Evolutionary conservation across 2,797 vertebrate species (phyloP), one percentile per base, ranked within the genome.

Genomic region (Macrochelys suwanniensis): DNA sequence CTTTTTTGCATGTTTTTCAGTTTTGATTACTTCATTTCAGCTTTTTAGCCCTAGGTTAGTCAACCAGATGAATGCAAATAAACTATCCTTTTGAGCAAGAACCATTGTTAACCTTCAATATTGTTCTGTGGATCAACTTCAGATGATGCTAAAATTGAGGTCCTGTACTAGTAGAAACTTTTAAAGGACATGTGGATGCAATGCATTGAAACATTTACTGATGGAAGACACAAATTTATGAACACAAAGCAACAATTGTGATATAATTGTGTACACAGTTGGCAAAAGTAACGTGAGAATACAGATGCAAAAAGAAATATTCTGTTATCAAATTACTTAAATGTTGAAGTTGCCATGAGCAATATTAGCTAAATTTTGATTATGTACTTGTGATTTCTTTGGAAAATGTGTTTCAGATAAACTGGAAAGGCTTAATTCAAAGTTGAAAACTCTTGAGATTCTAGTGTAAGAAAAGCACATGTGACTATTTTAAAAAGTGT

Each of bases 121-220:
- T 42, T 42, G 37, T 42, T 42, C 37, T 42, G 37, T 42, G 37
- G 37, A 42, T 42, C 37, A 42, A 42, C 56, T 92, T 89, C 49
- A 61, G 68, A 87, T 84, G 0, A 0, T 33, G 26, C n/a, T 91
- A 61, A 47, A 54, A 61, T 4, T 25, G 28, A 61, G 31, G n/a
- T 31, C 57, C 37, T 86, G 17, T 84, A 16, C 16, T 21, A 71
- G 83, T 79, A 93, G 10, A 13, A 33, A 56, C 76, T 93, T 61
- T 71, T 80, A 80, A 45, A 90, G 56, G 68, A 76, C 0, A 0
- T 0, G 0, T 1, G 0, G 56, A 59, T 59, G 26, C 56, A 59
- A 59, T 7, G 0, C 21, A 12, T 28, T 71, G 87, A 51, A 65
- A 74, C 90, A 87, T 4, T 26, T 42, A 57, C 26, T 50, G 57